Evolutionary conservation across 2,113 vertebrate genomes (phyloP).

Genomic region (Lagenorhynchus albirostris): DNA sequence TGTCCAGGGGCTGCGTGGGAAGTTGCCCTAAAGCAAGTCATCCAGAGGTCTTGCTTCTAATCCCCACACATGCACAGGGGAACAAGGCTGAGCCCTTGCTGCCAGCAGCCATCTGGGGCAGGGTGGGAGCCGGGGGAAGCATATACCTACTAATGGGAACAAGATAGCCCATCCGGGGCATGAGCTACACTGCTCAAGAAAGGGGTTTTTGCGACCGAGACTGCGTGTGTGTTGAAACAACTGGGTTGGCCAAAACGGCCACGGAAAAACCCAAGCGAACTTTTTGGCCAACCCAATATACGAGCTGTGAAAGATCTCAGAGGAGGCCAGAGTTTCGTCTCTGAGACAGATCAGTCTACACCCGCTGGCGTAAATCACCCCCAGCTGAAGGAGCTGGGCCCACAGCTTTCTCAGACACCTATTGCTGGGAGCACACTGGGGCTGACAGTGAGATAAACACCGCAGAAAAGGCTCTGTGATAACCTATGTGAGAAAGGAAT

Average conservation of each 20-base stretch:
- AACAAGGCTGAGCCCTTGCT: neutral
- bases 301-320: constrained; percentile 28
- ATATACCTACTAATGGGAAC: neutral
- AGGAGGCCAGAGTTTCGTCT: neutral
- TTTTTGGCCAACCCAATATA: neutral
- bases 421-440: neutral
- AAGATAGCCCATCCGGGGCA: neutral
- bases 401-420: constrained; percentile 28
- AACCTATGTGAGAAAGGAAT: neutral
- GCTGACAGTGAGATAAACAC: constrained; percentile 16
- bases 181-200: neutral
- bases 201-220: neutral
- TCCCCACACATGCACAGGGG: neutral
- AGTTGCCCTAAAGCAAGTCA: neutral
- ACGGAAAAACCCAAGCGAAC: no score
- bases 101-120: neutral
- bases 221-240: neutral
- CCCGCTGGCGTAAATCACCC: constrained; percentile 52
- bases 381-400: neutral
- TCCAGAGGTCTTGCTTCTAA: neutral
- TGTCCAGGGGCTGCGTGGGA: neutral
- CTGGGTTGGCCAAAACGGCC: no score
- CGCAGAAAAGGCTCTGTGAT: constrained; percentile 42
- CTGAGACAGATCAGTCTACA: neutral
- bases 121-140: neutral